Evolutionary conservation across 2,888 invertebrate species (phyloP), one percentile per base, ranked within the genome.

Genomic region (Calameuta pallipes): DNA sequence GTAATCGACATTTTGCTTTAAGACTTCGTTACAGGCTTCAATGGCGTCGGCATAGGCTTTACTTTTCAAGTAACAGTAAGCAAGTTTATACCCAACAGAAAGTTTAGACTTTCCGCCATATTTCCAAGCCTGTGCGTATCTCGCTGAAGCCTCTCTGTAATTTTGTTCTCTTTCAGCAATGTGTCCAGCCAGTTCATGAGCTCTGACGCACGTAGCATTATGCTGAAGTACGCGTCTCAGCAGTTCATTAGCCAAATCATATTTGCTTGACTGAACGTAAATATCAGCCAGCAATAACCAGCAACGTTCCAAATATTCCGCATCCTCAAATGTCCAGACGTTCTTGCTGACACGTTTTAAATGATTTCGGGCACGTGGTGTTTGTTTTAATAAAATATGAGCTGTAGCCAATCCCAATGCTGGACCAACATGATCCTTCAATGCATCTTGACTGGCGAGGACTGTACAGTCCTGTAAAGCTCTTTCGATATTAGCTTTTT

Each of bases 291-390:
- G 92, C 74, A 99, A 93, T 11, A 99, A 90, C 99, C 99, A 99
- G 90, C 98, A 97, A 81, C 97, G 95, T 92, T 99, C 99, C 80
- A 99, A 92, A 87, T 98, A 98, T 88, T 99, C 98, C 0, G 98
- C 98, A 87, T 98, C 98, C 90, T 98, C 98, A 84, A 98, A 97
- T 23, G 96, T 97, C 99, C 99, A 99, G 0, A 93, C 93, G 76
- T 95, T 95, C 83, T 97, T 96, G 0, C 96, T 94, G 31, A 99
- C 95, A 37, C 98, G 93, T 91, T 99, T 99, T 76, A 99, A 91
- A 86, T 98, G 97, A 90, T 97, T 98, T 86, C 98, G 95, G 0
- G 99, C 98, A 76, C 98, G 94, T 31, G 98, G 98, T 0, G 95
- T 94, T 92, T 98, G 98, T 90, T 99, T 99, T 75, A 98, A 92